A percentile compares a stretch with the other conserved stretches of the same genome.
Evolutionary conservation across 2,113 vertebrate genomes (phyloP).

Genomic region (Triplophysa dalaica): DNA sequence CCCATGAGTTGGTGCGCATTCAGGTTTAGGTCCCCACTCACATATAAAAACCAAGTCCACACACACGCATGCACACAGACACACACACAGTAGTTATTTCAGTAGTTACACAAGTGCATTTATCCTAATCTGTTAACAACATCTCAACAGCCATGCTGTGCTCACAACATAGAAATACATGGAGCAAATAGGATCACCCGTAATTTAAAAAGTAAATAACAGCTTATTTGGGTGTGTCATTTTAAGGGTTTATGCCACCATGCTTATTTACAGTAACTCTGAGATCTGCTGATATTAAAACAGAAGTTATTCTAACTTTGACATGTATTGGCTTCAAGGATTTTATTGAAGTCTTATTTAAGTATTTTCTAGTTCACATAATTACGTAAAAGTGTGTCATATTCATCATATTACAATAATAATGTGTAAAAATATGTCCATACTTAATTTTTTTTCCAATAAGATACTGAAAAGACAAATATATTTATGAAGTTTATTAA

Average conservation of each 20-base stretch:
- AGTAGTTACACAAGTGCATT: neutral
- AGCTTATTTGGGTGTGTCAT: neutral
- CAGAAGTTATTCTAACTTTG: neutral
- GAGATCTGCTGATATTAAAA: neutral
- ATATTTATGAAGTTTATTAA: slow-evolving; percentile 14
- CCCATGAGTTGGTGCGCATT: too few species aligned
- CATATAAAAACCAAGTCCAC: too few species aligned
- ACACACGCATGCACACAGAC: neutral
- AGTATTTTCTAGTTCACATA: too few species aligned
- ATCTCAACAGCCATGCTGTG: neutral
- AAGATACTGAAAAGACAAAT: neutral
- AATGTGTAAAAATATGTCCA: too few species aligned
- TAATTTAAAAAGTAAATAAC: neutral
- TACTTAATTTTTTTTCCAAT: neutral
- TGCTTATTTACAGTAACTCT: neutral
- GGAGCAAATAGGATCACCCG: neutral
- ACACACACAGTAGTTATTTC: too few species aligned
- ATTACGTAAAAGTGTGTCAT: too few species aligned
- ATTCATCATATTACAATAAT: too few species aligned
- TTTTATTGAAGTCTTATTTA: neutral
- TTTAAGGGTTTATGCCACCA: neutral
- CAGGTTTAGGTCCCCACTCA: too few species aligned
- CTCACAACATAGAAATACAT: neutral
- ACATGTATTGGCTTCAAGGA: neutral
- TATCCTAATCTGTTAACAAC: neutral